A percentile compares a stretch with the other conserved stretches of the same genome.
Evolutionary conservation across 2,797 vertebrate genomes (phyloP).

Genomic region (Lepus oiostolus): DNA sequence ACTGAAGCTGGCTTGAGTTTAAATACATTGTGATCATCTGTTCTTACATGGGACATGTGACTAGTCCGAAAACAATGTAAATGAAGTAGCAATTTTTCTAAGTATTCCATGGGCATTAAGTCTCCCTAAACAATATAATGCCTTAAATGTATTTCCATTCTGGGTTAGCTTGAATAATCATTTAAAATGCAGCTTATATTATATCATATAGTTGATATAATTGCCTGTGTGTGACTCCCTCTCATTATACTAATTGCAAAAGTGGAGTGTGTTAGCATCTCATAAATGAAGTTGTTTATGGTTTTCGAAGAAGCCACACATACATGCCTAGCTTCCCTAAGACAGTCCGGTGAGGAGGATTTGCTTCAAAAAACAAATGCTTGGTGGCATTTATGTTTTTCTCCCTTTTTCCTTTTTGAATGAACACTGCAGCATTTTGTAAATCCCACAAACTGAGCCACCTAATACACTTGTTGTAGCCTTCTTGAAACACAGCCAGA

Average conservation of each 20-base stretch:
- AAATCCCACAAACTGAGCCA: not conserved
- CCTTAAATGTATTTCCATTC: conserved; percentile 51
- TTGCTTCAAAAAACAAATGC: conserved; percentile 47
- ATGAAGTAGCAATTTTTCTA: not conserved
- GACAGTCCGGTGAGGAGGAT: not conserved
- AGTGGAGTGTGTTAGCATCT: conserved; percentile 35
- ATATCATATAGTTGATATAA: conserved; percentile 57
- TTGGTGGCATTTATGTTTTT: not conserved
- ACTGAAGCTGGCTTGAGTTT: not conserved
- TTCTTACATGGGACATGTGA: not conserved
- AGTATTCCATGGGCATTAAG: not conserved
- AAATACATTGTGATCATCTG: not conserved
- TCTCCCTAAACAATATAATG: conserved; percentile 3
- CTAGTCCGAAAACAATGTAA: not conserved
- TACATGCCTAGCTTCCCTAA: conserved; percentile 31
- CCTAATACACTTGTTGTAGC: not conserved
- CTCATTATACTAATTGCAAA: conserved; percentile 75
- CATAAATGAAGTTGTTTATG: conserved; percentile 66
- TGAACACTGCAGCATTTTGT: not conserved
- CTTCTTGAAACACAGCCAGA: not conserved
- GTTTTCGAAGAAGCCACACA: conserved; percentile 25
- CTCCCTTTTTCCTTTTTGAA: conserved; percentile 14
- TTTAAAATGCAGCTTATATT: conserved; percentile 58
- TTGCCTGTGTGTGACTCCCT: conserved; percentile 51
- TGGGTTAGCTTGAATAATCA: conserved; percentile 12